These are phyloP conservation scores for Arenaria interpres DNA, from an alignment of 2,113 vertebrate genomes.

Conservation along the genomic window DNA sequence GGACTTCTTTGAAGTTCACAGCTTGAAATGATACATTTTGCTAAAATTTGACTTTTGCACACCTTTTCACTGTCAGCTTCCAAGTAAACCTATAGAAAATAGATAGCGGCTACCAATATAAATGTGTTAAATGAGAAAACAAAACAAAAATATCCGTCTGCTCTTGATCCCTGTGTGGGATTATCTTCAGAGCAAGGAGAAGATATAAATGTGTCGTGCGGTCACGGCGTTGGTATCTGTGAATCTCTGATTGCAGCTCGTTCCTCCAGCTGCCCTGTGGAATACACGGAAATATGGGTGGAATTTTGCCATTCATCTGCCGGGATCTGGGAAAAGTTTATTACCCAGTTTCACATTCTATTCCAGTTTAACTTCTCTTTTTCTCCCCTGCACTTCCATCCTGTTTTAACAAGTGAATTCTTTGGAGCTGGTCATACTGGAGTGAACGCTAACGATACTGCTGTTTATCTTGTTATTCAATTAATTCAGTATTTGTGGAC, in stretches of 20 bases:
- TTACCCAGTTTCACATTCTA: not conserved
- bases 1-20: not conserved
- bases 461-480: not conserved
- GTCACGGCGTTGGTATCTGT: fast-evolving
- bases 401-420: not conserved
- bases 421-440: not conserved
- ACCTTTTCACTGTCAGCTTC: not conserved
- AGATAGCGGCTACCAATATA: not conserved
- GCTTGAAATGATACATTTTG: not conserved
- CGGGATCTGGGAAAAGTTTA: not conserved
- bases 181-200: not conserved
- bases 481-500: not conserved
- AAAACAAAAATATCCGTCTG: not conserved
- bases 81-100: not conserved
- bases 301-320: not conserved
- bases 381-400: not conserved
- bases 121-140: not conserved
- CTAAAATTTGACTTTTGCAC: not conserved
- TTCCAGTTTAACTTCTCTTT: not conserved
- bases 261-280: not conserved
- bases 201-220: not conserved
- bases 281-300: not conserved
- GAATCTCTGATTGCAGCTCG: not conserved
- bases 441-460: not conserved
- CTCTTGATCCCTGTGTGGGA: not conserved